These are phyloP conservation scores for Pelmatolapia mariae DNA, from an alignment of 2,113 vertebrate species.

Conservation along the genomic window DNA sequence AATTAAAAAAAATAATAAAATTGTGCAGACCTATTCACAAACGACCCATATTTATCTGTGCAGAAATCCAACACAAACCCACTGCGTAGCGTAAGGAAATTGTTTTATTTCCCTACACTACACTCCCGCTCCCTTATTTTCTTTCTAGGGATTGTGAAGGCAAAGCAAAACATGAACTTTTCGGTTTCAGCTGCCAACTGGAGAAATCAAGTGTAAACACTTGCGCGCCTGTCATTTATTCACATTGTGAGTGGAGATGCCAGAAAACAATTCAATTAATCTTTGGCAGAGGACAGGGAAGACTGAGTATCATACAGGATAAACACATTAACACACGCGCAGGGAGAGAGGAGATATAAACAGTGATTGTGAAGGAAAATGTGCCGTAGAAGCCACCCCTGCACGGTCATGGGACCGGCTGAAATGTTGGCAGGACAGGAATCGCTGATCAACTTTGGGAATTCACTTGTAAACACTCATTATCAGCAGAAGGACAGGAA, in stretches of 20 bases:
- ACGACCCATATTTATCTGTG: neutral
- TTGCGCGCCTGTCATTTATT: constrained; percentile 27
- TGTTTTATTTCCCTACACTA: neutral
- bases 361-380: constrained; percentile 13
- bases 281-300: constrained; percentile 20
- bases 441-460: constrained; percentile 8
- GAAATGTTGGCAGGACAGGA: neutral
- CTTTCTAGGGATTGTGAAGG: constrained; percentile 6
- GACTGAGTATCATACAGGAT: neutral
- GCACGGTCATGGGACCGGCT: neutral
- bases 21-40: neutral
- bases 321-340: neutral
- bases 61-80: neutral
- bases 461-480: constrained; percentile 24
- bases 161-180: constrained; percentile 20
- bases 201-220: constrained; percentile 44
- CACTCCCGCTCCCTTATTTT: neutral
- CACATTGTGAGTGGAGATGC: constrained; percentile 16
- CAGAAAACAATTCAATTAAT: constrained; percentile 59
- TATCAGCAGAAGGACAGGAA: constrained; percentile 2
- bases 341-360: constrained; percentile 6
- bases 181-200: constrained; percentile 23
- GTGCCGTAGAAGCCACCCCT: neutral
- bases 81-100: neutral
- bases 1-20: neutral